Evolutionary conservation across 1,140 invertebrate species (phyloP).

Genomic region (Listronotus oregonensis): DNA sequence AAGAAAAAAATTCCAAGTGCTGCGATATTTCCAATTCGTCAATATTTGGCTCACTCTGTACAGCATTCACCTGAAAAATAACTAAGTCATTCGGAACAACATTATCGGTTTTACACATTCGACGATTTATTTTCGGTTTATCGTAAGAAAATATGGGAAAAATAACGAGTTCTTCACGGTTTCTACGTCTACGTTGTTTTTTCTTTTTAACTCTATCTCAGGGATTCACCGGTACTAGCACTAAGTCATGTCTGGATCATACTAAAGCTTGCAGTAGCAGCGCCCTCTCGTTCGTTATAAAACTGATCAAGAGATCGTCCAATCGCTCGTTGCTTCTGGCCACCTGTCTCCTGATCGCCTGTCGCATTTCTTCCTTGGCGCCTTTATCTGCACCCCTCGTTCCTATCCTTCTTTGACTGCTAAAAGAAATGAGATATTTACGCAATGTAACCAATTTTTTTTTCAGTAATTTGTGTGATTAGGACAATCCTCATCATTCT

Average conservation of each 20-base stretch:
- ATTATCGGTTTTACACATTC: background rate
- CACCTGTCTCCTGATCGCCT: constrained; percentile 86
- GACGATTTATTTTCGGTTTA: background rate
- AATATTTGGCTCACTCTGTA: too few species aligned
- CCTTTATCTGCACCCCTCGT: constrained; percentile 92
- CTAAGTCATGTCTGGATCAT: constrained; percentile 27
- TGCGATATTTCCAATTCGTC: too few species aligned
- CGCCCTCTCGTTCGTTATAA: constrained; percentile 37
- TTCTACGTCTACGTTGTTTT: background rate
- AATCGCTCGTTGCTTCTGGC: constrained; percentile 75
- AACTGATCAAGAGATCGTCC: constrained; percentile 56
- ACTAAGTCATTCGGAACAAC: background rate
- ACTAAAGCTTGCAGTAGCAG: constrained; percentile 37
- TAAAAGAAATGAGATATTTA: constrained; percentile 49
- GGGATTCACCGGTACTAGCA: constrained; percentile 9
- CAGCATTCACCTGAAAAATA: background rate
- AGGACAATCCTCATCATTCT: too few species aligned
- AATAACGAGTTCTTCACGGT: constrained; percentile 4
- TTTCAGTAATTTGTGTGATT: too few species aligned
- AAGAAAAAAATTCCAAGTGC: too few species aligned
- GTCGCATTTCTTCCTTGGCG: constrained; percentile 88
- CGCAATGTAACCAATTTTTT: too few species aligned
- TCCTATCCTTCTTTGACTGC: constrained; percentile 79
- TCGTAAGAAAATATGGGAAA: constrained; percentile 8
- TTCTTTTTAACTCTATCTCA: constrained; percentile 14